These are phyloP conservation scores for Acanthacorydalis orientalis DNA, from an alignment of 2,888 invertebrate genomes.

Conservation along the genomic window DNA sequence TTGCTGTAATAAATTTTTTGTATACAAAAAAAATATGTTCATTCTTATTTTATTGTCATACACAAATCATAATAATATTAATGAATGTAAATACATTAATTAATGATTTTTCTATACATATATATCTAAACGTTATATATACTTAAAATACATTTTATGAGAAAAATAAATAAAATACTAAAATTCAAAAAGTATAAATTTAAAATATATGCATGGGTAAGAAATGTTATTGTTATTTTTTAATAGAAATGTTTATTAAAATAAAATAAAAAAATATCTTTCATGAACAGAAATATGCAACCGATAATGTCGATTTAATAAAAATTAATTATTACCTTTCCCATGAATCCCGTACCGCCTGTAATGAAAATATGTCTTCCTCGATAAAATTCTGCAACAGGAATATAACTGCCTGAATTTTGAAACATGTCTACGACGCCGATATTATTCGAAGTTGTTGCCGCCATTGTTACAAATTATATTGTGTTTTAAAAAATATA, in stretches of 20 bases:
- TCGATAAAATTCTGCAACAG: constrained; percentile 4
- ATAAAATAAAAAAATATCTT: no score
- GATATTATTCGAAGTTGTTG: neutral
- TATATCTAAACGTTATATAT: no score
- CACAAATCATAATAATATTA: no score
- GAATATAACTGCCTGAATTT: constrained; percentile 1
- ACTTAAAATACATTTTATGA: neutral
- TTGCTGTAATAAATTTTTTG: no score
- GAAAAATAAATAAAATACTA: neutral
- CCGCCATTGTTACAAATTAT: neutral
- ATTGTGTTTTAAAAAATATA: neutral
- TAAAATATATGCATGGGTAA: neutral
- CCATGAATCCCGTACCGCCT: constrained; percentile 6
- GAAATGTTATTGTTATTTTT: no score
- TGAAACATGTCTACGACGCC: neutral
- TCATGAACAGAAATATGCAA: no score
- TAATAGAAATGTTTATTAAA: no score
- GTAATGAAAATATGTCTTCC: constrained; percentile 6
- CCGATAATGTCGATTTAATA: no score
- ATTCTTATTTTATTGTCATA: no score
- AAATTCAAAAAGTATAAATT: neutral
- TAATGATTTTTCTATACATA: no score
- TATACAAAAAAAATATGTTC: no score
- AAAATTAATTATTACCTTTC: neutral
- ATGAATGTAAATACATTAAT: no score